Percentiles rank a stretch among this genome's conserved stretches.
phyloP scores from a whole-genome alignment of 2,797 vertebrate genomes.

The Psittacula echo region DNA sequence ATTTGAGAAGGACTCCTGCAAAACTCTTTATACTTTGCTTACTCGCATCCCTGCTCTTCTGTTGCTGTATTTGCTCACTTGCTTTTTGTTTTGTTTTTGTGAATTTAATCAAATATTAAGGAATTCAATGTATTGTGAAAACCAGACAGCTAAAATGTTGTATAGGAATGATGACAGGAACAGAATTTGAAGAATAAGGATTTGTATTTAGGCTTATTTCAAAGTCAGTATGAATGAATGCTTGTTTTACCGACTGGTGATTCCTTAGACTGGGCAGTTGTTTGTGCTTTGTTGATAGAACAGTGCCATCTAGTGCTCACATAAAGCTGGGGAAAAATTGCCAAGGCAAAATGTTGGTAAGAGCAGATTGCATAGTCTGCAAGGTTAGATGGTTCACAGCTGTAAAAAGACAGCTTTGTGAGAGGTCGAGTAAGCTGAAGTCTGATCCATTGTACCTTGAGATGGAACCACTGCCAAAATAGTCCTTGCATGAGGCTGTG shows the following conservation, averaged over 20 bases:
- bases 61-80: neutral
- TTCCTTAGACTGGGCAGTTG: neutral
- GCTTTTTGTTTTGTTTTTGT: neutral
- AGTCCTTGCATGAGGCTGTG: neutral
- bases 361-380: accelerated
- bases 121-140: constrained; percentile 9
- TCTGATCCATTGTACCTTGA: neutral
- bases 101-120: neutral
- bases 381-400: neutral
- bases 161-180: constrained; percentile 7
- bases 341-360: neutral
- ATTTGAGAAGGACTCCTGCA: neutral
- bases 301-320: constrained; percentile 59
- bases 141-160: neutral
- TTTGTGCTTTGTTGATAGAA: neutral
- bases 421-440: neutral
- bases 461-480: neutral
- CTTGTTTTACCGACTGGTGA: neutral
- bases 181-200: constrained; percentile 22
- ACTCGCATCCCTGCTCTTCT: accelerated
- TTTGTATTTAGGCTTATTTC: constrained; percentile 27
- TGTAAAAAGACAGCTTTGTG: neutral
- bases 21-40: neutral
- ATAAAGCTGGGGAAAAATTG: neutral
- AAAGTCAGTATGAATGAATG: constrained; percentile 34